phyloP scores from a whole-genome alignment of 2,797 vertebrate species.

The Schizopygopsis malacanthus region DNA sequence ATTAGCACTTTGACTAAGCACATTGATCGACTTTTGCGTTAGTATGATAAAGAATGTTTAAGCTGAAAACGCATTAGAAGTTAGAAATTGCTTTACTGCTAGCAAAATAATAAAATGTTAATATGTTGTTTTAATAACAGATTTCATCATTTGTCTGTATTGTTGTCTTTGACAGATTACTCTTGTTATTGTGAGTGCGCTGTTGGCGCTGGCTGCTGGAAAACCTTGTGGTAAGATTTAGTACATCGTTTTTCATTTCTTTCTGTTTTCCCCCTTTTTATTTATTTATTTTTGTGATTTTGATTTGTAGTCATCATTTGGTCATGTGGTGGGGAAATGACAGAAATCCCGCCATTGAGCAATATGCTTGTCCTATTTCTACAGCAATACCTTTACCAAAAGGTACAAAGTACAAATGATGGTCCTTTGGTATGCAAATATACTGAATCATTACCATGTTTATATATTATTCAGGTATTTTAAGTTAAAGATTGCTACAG shows the following conservation, averaged over 20 bases:
- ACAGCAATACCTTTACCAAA: background rate
- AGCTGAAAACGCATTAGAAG: no score
- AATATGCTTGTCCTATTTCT: background rate
- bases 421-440: background rate
- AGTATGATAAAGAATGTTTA: background rate
- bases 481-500: background rate
- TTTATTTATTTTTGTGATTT: background rate
- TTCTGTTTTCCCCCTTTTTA: background rate
- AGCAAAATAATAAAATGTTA: background rate
- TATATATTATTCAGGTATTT: background rate
- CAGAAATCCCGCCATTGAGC: background rate
- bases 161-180: conserved; percentile 57
- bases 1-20: background rate
- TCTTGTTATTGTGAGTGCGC: conserved; percentile 62
- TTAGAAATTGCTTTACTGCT: background rate
- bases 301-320: background rate
- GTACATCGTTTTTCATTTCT: background rate
- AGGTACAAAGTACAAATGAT: background rate
- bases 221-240: conserved; percentile 69
- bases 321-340: background rate
- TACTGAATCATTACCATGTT: background rate
- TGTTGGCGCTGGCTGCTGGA: conserved; percentile 66
- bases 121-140: background rate
- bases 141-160: background rate
- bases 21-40: background rate